These are phyloP conservation scores for Luffia ferchaultella DNA, from an alignment of 2,888 invertebrate genomes.

Conservation along the genomic window DNA sequence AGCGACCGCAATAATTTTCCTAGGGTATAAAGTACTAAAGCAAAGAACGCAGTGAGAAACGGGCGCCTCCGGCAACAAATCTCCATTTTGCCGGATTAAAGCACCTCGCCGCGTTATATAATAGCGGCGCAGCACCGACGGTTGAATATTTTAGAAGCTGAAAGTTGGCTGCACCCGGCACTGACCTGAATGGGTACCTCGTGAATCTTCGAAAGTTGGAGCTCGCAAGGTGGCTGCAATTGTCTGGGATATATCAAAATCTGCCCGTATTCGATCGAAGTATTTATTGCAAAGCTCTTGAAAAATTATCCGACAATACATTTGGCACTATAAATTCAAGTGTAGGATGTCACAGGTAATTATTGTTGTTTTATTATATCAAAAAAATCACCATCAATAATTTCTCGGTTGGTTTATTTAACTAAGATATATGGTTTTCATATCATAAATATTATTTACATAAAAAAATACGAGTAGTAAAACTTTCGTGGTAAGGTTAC, in stretches of 20 bases:
- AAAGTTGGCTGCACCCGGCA: neutral
- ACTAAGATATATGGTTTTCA: too few species aligned
- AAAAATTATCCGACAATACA: too few species aligned
- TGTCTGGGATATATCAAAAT: neutral
- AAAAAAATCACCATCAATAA: too few species aligned
- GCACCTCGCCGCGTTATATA: slow-evolving; percentile 37
- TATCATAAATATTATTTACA: too few species aligned
- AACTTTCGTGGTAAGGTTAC: too few species aligned
- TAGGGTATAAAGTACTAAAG: slow-evolving; percentile 32
- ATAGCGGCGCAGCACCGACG: slow-evolving; percentile 27
- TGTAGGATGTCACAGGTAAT: too few species aligned
- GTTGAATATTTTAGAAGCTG: slow-evolving; percentile 31
- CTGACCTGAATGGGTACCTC: neutral
- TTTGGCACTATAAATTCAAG: too few species aligned
- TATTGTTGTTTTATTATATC: too few species aligned
- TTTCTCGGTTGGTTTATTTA: too few species aligned
- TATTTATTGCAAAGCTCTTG: too few species aligned
- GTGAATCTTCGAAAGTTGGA: neutral
- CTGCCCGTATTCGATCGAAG: neutral
- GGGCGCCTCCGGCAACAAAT: slow-evolving; percentile 39
- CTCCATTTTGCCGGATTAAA: slow-evolving; percentile 48
- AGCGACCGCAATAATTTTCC: slow-evolving; percentile 31
- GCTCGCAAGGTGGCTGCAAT: neutral
- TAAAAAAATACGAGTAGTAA: too few species aligned
- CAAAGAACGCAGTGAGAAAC: slow-evolving; percentile 33